These are phyloP conservation scores for Urocolius indicus DNA, from an alignment of 2,113 vertebrate species.

Conservation along the genomic window DNA sequence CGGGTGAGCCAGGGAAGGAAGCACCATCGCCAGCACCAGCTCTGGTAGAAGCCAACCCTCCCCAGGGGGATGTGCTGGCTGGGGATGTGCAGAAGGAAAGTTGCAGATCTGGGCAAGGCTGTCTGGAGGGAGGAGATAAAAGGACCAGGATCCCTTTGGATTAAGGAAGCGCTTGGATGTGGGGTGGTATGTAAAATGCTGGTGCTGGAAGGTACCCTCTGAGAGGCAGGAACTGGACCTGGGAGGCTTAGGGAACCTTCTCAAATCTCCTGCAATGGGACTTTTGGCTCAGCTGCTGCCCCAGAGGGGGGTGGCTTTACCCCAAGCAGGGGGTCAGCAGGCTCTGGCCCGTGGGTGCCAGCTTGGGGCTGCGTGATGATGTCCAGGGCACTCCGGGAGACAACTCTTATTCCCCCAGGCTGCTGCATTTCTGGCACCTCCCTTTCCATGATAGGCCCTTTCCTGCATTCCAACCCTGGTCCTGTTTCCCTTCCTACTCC, in stretches of 20 bases:
- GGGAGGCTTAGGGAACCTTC: background rate
- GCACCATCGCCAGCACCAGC: background rate
- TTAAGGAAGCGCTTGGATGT: background rate
- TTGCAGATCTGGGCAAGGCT: background rate
- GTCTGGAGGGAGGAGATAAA: background rate
- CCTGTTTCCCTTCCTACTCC: background rate
- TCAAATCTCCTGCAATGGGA: background rate
- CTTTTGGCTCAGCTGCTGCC: background rate
- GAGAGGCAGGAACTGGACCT: background rate
- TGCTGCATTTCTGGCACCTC: background rate
- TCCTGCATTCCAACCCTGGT: background rate
- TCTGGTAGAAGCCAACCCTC: background rate
- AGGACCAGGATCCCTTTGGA: background rate
- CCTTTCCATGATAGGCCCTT: background rate
- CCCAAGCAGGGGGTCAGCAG: background rate
- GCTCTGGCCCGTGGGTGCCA: fast-evolving
- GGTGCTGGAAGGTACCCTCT: background rate
- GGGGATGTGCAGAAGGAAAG: background rate
- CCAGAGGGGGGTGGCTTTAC: background rate
- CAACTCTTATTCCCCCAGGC: background rate
- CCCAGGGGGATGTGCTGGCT: background rate
- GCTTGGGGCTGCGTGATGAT: fast-evolving
- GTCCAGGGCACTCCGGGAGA: background rate
- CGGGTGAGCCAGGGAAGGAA: background rate
- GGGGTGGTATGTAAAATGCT: background rate